A percentile compares a stretch with the other conserved stretches of the same genome.
Evolutionary conservation across 2,888 invertebrate species (phyloP).

Genomic region (Zootermopsis nevadensis): DNA sequence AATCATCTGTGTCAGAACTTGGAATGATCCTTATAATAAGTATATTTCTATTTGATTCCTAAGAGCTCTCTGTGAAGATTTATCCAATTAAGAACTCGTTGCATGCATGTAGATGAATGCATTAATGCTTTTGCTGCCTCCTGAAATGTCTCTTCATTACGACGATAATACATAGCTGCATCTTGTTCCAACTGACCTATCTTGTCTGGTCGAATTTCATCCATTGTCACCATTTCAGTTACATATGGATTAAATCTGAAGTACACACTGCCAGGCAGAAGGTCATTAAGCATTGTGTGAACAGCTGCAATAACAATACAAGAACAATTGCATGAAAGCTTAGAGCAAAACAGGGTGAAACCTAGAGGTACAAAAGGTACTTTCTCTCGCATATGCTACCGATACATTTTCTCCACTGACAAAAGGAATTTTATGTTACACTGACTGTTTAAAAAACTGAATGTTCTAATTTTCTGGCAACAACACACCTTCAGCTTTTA

Average conservation of each 20-base stretch:
- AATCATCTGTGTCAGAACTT: background rate
- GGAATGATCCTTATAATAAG: background rate
- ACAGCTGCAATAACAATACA: conserved; percentile 69
- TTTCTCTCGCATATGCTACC: background rate
- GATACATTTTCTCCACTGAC: conserved; percentile 44
- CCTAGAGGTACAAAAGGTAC: too few relatives aligned
- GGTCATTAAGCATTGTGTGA: conserved; percentile 79
- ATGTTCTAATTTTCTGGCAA: too few relatives aligned
- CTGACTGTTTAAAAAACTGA: too few relatives aligned
- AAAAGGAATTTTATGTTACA: background rate
- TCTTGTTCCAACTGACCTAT: conserved; percentile 78
- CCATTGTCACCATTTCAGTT: conserved; percentile 81
- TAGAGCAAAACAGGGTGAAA: too few relatives aligned
- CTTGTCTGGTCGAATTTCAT: conserved; percentile 80
- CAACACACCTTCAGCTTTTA: too few relatives aligned
- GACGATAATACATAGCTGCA: conserved; percentile 80
- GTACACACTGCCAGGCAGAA: conserved; percentile 78
- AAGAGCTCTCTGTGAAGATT: conserved; percentile 56
- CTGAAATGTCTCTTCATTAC: conserved; percentile 82
- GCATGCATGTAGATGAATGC: conserved; percentile 60
- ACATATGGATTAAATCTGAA: conserved; percentile 91
- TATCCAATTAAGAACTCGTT: conserved; percentile 65
- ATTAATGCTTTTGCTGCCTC: conserved; percentile 69
- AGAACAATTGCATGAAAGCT: too few relatives aligned
- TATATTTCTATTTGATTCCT: conserved; percentile 48